A percentile compares a stretch with the other conserved stretches of the same genome.
phyloP scores from a whole-genome alignment of 2,888 invertebrate species.

The Magallana nippona region DNA sequence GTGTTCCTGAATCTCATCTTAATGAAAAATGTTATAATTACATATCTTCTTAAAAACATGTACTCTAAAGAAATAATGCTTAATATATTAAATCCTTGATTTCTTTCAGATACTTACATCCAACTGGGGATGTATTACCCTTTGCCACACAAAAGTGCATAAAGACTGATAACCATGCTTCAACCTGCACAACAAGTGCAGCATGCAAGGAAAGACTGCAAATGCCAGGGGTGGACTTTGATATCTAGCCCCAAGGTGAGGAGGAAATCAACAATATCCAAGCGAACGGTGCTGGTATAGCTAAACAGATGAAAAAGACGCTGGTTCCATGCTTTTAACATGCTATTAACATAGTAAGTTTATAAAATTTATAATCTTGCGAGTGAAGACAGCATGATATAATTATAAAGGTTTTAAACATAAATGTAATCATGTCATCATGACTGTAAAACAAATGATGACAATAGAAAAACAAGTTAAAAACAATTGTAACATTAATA shows the following conservation, averaged over 20 bases:
- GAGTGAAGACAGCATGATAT: background rate
- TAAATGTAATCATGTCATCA: background rate
- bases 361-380: background rate
- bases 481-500: too few relatives aligned
- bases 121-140: slow-evolving; percentile 10
- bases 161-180: background rate
- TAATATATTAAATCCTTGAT: too few relatives aligned
- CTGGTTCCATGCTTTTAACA: too few relatives aligned
- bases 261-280: background rate
- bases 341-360: too few relatives aligned
- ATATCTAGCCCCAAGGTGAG: background rate
- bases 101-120: slow-evolving; percentile 4
- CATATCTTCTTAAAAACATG: too few relatives aligned
- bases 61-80: too few relatives aligned
- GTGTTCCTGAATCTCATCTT: too few relatives aligned
- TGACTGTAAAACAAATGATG: background rate
- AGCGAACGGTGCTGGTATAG: background rate
- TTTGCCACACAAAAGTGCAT: background rate
- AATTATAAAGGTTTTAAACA: background rate
- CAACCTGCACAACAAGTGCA: slow-evolving; percentile 4
- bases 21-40: too few relatives aligned
- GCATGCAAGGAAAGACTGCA: background rate
- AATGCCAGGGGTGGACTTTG: background rate
- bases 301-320: background rate
- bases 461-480: too few relatives aligned